phyloP scores from a whole-genome alignment of 2,797 vertebrate species.

The Parauchenoglanis ngamensis region DNA sequence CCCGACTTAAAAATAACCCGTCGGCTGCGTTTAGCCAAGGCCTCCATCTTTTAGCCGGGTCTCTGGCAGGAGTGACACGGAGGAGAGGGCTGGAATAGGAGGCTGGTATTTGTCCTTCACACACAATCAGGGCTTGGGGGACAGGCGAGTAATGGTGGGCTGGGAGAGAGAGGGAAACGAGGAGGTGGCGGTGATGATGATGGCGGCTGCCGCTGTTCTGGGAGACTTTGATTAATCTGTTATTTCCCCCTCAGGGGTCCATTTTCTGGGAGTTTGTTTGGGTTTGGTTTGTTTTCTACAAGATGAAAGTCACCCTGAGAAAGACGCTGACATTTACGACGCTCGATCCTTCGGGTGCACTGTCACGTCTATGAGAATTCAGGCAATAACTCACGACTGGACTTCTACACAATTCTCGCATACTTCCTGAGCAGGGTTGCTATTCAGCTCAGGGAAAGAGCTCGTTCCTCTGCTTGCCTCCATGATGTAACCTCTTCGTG shows the following conservation, averaged over 20 bases:
- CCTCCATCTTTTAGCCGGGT: slow-evolving; percentile 51
- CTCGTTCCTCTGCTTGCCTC: neutral
- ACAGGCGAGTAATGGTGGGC: slow-evolving; percentile 42
- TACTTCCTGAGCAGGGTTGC: neutral
- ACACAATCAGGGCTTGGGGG: slow-evolving; percentile 49
- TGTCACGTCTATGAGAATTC: neutral
- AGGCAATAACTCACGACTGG: slow-evolving; percentile 2
- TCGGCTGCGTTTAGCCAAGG: slow-evolving; percentile 55
- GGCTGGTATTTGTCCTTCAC: slow-evolving; percentile 46
- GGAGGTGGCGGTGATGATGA: slow-evolving; percentile 33
- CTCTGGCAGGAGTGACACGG: slow-evolving; percentile 37
- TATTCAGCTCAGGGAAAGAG: neutral
- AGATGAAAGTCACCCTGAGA: slow-evolving; percentile 50
- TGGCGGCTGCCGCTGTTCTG: slow-evolving; percentile 34
- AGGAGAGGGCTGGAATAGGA: slow-evolving; percentile 42
- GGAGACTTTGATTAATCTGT: slow-evolving; percentile 53
- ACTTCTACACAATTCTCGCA: neutral
- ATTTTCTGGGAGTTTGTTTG: slow-evolving; percentile 52
- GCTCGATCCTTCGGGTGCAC: slow-evolving; percentile 5
- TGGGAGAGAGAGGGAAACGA: slow-evolving; percentile 20
- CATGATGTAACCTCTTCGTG: neutral
- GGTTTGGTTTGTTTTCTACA: slow-evolving; percentile 42
- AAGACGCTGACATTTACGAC: slow-evolving; percentile 35
- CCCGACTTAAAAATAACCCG: slow-evolving; percentile 56
- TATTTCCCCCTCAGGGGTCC: slow-evolving; percentile 45